Conservation (phyloP, 2,888 invertebrate genomes). For the Lathronympha strigana region DNA sequence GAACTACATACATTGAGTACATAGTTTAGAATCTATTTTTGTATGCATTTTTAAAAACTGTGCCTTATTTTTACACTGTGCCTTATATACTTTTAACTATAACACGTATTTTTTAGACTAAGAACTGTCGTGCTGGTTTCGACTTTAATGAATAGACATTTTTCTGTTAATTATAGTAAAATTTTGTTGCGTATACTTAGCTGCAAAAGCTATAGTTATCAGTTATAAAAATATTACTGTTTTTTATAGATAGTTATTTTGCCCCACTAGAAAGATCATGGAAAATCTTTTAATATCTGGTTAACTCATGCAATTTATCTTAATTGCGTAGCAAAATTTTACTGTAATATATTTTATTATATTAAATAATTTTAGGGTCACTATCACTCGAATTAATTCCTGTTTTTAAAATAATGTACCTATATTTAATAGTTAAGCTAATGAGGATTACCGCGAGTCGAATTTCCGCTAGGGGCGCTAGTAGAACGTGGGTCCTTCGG, state of each 20-base stretch:
- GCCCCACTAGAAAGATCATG: too few species aligned
- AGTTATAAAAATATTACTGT: too few species aligned
- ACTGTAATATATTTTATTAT: constrained; percentile 17
- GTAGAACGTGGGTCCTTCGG: too few species aligned
- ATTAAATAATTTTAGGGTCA: neutral
- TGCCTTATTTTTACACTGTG: constrained; percentile 9
- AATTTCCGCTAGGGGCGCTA: too few species aligned
- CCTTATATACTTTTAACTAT: constrained; percentile 19
- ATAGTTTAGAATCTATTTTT: constrained; percentile 15
- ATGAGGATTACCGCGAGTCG: too few species aligned
- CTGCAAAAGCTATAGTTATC: too few species aligned
- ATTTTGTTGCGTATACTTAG: constrained; percentile 1
- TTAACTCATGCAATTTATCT: neutral
- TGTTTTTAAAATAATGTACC: constrained; percentile 2
- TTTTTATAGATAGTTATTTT: too few species aligned
- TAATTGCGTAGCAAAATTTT: constrained; percentile 1
- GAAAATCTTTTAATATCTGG: too few species aligned
- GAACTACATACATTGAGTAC: neutral
- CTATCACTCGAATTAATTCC: neutral
- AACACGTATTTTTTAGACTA: constrained; percentile 36
- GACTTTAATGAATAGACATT: constrained; percentile 45
- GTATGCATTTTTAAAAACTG: neutral
- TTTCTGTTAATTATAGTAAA: constrained; percentile 14
- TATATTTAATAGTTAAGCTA: neutral
- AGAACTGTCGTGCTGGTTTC: constrained; percentile 55